Evolutionary conservation across 1,140 invertebrate genomes (phyloP), one percentile per base, ranked within the genome.

Genomic region (Zaprionus davidi): DNA sequence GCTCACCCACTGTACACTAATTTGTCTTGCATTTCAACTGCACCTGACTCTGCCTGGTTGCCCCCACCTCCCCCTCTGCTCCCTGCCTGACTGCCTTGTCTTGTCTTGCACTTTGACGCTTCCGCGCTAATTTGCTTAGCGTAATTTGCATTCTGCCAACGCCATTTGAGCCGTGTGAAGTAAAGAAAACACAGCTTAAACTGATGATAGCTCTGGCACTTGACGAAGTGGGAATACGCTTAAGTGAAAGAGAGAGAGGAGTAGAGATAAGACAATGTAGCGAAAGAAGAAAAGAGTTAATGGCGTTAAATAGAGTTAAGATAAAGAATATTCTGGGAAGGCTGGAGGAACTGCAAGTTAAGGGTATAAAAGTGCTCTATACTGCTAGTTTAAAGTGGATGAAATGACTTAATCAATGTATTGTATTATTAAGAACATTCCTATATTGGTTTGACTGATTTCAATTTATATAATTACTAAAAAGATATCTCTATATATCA

Each of bases 71-170:
- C 11, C n/a, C 17, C 17, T 60, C 22, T 36, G 11, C 44, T 13
- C 17, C 15, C 44, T 34, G 13, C 31, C 44, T 34, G 31, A 34
- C n/a, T 41, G 36, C 11, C 28, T 31, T 63, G 62, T 51, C 71
- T 71, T 72, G 69, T 71, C 49, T 81, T 63, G 53, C 84, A 88
- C 71, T 87, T 82, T 88, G 77, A 66, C 80, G 77, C 83, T 87
- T 81, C 71, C 78, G 81, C 81, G 84, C 84, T 88, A 88, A 88
- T 88, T 88, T 88, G 75, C 69, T 88, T 88, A 88, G 69, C 78
- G 81, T 90, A 88, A 88, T 88, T 88, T 88, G 81, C 84, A 88
- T 88, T 84, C 82, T 70, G 78, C 78, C 72, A 88, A 83, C 82
- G 78, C 58, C 83, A 78, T 81, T 84, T 72, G 62, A 72, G 55